Percentiles rank a stretch among this genome's conserved stretches.
These are phyloP conservation scores for Epizoanthus ramosus DNA, from an alignment of 92 coral and sea anemone species.

Conservation along the genomic window DNA sequence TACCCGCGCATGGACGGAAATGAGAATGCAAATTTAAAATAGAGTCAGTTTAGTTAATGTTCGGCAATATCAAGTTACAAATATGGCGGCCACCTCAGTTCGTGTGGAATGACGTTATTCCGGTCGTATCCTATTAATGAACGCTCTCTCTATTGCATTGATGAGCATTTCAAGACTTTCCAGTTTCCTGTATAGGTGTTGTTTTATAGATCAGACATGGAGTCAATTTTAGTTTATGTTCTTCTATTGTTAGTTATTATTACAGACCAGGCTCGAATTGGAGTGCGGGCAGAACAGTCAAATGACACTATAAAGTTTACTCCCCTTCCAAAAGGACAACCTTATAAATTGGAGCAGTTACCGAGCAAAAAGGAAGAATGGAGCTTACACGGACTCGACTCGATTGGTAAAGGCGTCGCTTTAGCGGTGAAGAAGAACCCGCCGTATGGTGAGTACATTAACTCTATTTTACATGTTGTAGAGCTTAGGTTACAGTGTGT, in stretches of 20 bases:
- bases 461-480: neutral
- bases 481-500: too few relatives aligned
- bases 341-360: slow-evolving; percentile 48
- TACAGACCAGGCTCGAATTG: neutral
- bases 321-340: slow-evolving; percentile 53
- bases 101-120: slow-evolving; percentile 1
- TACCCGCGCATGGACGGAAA: too few relatives aligned
- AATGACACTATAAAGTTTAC: slow-evolving; percentile 15
- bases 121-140: neutral
- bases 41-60: too few relatives aligned
- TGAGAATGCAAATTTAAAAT: too few relatives aligned
- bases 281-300: neutral
- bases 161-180: neutral
- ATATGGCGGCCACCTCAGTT: neutral
- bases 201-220: neutral
- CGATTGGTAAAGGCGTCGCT: slow-evolving; percentile 61
- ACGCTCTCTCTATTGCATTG: neutral
- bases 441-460: slow-evolving; percentile 61
- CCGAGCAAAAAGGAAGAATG: slow-evolving; percentile 13
- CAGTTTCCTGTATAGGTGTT: too few relatives aligned
- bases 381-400: slow-evolving; percentile 50
- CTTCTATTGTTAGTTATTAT: neutral
- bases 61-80: neutral
- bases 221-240: neutral
- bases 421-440: slow-evolving; percentile 55